Conservation (phyloP, 2,888 invertebrate species). For the Drosophila antonietae region DNA sequence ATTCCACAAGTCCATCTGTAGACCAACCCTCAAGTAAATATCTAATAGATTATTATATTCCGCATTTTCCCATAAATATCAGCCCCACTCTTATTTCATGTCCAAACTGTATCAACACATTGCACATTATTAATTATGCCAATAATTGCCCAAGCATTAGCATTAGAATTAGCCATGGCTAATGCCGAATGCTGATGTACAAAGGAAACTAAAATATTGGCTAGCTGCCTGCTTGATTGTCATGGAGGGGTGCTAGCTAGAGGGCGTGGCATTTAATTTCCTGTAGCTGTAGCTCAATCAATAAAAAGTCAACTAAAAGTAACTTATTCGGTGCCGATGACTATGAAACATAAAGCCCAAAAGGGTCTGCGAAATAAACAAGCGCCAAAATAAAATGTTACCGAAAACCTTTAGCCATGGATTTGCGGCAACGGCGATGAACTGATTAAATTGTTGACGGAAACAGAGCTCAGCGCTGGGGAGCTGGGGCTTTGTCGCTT, state of each 20-base stretch:
- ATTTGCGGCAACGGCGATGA: constrained; percentile 68
- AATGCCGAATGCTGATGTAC: constrained; percentile 34
- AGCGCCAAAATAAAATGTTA: constrained; percentile 48
- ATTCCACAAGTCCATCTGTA: not conserved
- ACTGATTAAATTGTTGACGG: constrained; percentile 79
- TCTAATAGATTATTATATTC: not conserved
- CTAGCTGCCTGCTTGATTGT: constrained; percentile 16
- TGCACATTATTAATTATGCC: constrained; percentile 26
- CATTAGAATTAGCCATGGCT: constrained; percentile 35
- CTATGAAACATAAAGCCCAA: constrained; percentile 53
- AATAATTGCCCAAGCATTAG: constrained; percentile 28
- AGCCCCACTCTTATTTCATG: too few species aligned
- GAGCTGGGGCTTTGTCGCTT: constrained; percentile 31
- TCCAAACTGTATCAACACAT: not conserved
- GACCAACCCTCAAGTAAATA: not conserved
- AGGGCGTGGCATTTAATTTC: constrained; percentile 68
- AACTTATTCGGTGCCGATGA: constrained; percentile 60
- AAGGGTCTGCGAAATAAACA: constrained; percentile 64
- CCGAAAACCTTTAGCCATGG: constrained; percentile 59
- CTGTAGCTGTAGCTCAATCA: constrained; percentile 57
- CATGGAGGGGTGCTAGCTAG: not conserved
- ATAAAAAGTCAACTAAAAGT: constrained; percentile 67
- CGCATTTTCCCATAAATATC: not conserved
- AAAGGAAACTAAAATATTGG: constrained; percentile 53
- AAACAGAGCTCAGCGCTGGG: constrained; percentile 29